Evolutionary conservation across 2,888 invertebrate species (phyloP).

Genomic region (Oxyteleia sp.): DNA sequence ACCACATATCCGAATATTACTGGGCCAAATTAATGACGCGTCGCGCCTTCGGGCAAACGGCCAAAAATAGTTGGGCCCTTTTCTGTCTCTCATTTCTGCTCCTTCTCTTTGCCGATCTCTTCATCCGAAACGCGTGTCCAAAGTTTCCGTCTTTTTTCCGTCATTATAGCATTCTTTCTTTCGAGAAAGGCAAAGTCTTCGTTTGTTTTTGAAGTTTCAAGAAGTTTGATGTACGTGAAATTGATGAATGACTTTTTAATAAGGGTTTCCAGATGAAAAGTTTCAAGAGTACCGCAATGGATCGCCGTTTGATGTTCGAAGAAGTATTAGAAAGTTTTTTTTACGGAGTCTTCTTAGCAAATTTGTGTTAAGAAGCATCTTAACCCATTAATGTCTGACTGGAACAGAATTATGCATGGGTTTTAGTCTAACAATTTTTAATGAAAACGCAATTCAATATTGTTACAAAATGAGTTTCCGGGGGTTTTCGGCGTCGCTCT

Average conservation of each 20-base stretch:
- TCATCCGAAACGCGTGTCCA: slow-evolving; percentile 60
- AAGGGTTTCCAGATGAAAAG: neutral
- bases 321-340: too few species aligned
- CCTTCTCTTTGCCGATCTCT: slow-evolving; percentile 49
- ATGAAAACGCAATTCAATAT: too few species aligned
- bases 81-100: slow-evolving; percentile 47
- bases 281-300: neutral
- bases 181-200: slow-evolving; percentile 9
- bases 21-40: slow-evolving; percentile 74
- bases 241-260: slow-evolving; percentile 12
- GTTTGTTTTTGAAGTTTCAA: slow-evolving; percentile 33
- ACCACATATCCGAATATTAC: slow-evolving; percentile 62
- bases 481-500: too few species aligned
- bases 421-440: too few species aligned
- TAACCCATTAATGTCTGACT: too few species aligned
- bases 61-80: slow-evolving; percentile 74
- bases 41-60: slow-evolving; percentile 70
- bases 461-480: too few species aligned
- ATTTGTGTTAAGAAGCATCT: too few species aligned
- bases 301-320: too few species aligned
- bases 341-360: too few species aligned
- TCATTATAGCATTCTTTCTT: slow-evolving; percentile 43
- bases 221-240: neutral
- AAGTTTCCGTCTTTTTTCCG: slow-evolving; percentile 34
- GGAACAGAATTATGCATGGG: too few species aligned